Base-by-base conservation (phyloP, 1,140 invertebrate genomes). In the Globodera rostochiensis region DNA sequence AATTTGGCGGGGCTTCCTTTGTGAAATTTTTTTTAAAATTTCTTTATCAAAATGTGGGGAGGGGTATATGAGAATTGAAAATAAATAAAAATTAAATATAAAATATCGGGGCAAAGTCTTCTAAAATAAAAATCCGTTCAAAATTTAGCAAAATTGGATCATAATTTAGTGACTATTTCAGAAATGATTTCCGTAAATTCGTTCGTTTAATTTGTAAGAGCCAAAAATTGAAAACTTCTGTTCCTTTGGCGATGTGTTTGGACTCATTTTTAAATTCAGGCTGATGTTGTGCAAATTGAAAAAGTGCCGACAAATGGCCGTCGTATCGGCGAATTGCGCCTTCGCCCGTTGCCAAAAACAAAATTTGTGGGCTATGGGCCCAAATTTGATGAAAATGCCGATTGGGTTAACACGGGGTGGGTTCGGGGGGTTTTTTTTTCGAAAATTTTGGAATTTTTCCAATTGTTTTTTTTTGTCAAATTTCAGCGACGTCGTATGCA, bases 301-400 rank as follows among this genome's bases (percentile, higher is more conserved):
- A 86, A 86, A 73, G 71, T 88, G 77, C 46, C 80, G 60, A 25
- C 64, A 69, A 79, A 86, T 67, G 74, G 83, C 11, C 69, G 83
- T 50, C 74, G 73, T 74, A 73, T 89, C 74, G 84, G 84, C 75
- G 84, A 90, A 81, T 67, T 89, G 79, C 75, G 82, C 19, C n/a
- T 87, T 3, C 76, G 76, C 46, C 78, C 86, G 9, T 77, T 87
- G 19, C 57, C 60, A 13, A 85, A 81, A 46, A 88, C 87, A 46
- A 87, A 89, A 45, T 87, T 87, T 79, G 45, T 87, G 74, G 80
- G 89, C 73, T 84, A 90, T 73, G 85, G 87, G 60, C 89, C 90
- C 6, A 70, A 80, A 46, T 88, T 88, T 74, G 80, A 69, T 25
- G 74, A 57, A 6, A 69, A 45, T 6, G 9, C n/a, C 15, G 88